Conservation (phyloP, 2,888 invertebrate species). For the Ischnus inquisitorius region DNA sequence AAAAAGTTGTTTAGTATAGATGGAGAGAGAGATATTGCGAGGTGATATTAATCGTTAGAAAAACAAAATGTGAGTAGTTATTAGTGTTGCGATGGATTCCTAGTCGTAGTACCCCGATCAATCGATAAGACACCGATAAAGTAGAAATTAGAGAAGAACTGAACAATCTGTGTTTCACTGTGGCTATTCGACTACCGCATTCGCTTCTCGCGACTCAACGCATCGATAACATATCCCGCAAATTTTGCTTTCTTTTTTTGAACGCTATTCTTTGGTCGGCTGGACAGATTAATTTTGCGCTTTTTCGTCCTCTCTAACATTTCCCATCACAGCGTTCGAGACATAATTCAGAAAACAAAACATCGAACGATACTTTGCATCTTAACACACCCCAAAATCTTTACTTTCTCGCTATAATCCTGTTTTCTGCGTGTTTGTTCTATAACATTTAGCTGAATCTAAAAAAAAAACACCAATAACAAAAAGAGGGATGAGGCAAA, state of each 20-base stretch:
- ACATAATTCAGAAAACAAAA: constrained; percentile 1
- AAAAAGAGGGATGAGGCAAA: constrained; percentile 30
- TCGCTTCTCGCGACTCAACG: constrained; percentile 46
- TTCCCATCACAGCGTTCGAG: background rate
- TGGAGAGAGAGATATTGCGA: constrained; percentile 9
- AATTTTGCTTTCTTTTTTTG: constrained; percentile 23
- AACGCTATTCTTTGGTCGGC: constrained; percentile 30
- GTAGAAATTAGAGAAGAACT: constrained; percentile 10
- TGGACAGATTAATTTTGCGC: background rate
- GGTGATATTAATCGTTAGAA: constrained; percentile 51
- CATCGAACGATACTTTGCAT: constrained; percentile 22
- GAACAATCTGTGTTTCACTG: constrained; percentile 30
- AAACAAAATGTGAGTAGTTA: constrained; percentile 55
- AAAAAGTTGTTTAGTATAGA: constrained; percentile 11
- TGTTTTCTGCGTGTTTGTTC: constrained; percentile 14
- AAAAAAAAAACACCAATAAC: background rate
- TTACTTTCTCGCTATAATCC: background rate
- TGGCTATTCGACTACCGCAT: constrained; percentile 15
- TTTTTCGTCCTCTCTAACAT: background rate
- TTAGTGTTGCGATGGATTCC: constrained; percentile 26
- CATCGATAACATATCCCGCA: background rate
- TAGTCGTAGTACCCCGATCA: constrained; percentile 5
- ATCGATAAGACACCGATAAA: constrained; percentile 6
- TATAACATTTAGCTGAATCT: constrained; percentile 6
- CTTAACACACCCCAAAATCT: background rate